Percentiles rank a stretch among this genome's conserved stretches.
These are phyloP conservation scores for Vollenhovia emeryi DNA, from an alignment of 1,140 invertebrate genomes.

Conservation along the genomic window DNA sequence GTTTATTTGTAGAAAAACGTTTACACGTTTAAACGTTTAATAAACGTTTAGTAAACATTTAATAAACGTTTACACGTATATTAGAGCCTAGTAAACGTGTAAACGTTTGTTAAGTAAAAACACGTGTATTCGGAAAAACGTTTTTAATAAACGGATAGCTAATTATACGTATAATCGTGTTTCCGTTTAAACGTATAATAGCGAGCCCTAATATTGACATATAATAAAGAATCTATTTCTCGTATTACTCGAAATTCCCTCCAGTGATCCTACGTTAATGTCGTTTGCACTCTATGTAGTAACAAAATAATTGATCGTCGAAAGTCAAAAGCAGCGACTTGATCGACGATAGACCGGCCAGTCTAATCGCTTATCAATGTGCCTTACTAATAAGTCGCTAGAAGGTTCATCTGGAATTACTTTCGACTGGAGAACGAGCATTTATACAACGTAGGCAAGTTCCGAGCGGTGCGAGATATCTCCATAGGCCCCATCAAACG, in stretches of 20 bases:
- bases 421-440: constrained; percentile 97
- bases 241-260: background rate
- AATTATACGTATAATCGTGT: no score
- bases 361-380: constrained; percentile 54
- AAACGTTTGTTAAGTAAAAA: no score
- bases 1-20: no score
- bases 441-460: constrained; percentile 97
- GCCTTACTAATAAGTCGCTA: constrained; percentile 71
- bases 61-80: no score
- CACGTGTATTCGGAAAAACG: no score
- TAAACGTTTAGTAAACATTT: no score
- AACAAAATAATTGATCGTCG: constrained; percentile 19
- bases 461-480: constrained; percentile 93
- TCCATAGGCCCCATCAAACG: constrained; percentile 92
- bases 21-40: no score
- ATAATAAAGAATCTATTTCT: background rate
- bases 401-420: constrained; percentile 96
- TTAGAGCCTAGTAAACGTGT: no score
- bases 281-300: background rate
- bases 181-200: no score
- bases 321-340: constrained; percentile 45
- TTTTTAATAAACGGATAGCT: no score
- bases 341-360: constrained; percentile 14
- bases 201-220: no score
- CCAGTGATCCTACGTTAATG: background rate